These are phyloP conservation scores for Watsonalla binaria DNA, from an alignment of 2,888 invertebrate species.

Conservation along the genomic window DNA sequence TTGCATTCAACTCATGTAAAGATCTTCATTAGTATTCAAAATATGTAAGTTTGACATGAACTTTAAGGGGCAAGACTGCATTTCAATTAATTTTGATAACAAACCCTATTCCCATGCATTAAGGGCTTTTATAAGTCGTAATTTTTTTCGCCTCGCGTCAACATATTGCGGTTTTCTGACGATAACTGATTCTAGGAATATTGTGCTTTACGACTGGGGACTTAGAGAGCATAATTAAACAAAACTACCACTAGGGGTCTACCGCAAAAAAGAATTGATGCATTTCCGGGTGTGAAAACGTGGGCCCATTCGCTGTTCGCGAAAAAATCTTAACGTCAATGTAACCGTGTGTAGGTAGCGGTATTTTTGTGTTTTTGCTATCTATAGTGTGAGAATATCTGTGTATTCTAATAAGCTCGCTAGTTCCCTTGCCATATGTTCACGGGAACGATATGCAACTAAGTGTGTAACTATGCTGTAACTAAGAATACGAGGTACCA, in stretches of 20 bases:
- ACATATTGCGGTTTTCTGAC: constrained; percentile 30
- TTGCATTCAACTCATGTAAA: background rate
- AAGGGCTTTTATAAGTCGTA: constrained; percentile 5
- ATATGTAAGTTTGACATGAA: constrained; percentile 6
- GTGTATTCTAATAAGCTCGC: constrained; percentile 48
- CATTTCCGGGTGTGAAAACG: constrained; percentile 73
- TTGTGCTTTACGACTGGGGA: constrained; percentile 10
- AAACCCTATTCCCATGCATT: background rate
- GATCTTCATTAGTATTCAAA: constrained; percentile 13
- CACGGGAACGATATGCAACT: constrained; percentile 1
- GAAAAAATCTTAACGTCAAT: constrained; percentile 38
- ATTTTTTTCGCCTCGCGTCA: constrained; percentile 28
- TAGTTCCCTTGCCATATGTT: constrained; percentile 6
- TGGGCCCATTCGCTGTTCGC: constrained; percentile 53
- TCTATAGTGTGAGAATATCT: constrained; percentile 41
- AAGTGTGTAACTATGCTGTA: no score
- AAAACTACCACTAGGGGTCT: constrained; percentile 19
- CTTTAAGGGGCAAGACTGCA: constrained; percentile 4
- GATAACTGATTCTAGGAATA: constrained; percentile 4
- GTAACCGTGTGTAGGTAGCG: constrained; percentile 36
- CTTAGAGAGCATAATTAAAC: constrained; percentile 17
- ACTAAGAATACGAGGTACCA: no score
- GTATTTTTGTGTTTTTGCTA: constrained; percentile 33
- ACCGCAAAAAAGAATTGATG: constrained; percentile 53
- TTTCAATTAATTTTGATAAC: constrained; percentile 1